Conservation (phyloP, 2,113 vertebrate genomes). For the Eretmochelys imbricata region DNA sequence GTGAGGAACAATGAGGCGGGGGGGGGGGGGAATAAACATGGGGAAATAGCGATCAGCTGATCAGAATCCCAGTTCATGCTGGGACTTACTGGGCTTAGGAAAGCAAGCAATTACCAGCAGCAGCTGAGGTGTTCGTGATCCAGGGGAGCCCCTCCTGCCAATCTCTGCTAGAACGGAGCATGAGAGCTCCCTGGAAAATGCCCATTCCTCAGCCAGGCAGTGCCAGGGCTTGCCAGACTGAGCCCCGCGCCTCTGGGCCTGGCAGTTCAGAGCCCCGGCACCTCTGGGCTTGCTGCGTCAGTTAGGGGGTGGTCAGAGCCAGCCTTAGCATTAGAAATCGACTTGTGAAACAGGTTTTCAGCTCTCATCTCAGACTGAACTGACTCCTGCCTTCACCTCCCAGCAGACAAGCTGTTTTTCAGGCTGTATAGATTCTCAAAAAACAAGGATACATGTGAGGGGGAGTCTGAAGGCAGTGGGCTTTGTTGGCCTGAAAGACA, state of each 20-base stretch:
- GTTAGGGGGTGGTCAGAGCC: accelerated
- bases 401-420: not conserved
- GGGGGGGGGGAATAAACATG: too few relatives aligned
- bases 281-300: not conserved
- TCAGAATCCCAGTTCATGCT: not conserved
- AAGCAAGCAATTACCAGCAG: not conserved
- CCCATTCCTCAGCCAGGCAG: not conserved
- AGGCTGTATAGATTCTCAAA: accelerated
- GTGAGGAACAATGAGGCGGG: too few relatives aligned
- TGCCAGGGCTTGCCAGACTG: too few relatives aligned
- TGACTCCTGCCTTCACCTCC: not conserved
- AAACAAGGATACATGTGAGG: not conserved
- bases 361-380: not conserved
- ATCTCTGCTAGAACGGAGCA: not conserved
- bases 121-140: not conserved
- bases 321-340: not conserved
- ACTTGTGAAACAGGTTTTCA: not conserved
- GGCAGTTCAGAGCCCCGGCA: too few relatives aligned
- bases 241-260: too few relatives aligned
- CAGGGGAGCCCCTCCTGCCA: not conserved
- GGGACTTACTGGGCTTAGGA: not conserved
- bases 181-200: not conserved
- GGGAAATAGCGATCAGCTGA: too few relatives aligned
- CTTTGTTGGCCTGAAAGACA: not conserved
- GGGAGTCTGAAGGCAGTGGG: not conserved